These are phyloP conservation scores for Chaitophorus viminalis DNA, from an alignment of 2,888 invertebrate species.

Conservation along the genomic window DNA sequence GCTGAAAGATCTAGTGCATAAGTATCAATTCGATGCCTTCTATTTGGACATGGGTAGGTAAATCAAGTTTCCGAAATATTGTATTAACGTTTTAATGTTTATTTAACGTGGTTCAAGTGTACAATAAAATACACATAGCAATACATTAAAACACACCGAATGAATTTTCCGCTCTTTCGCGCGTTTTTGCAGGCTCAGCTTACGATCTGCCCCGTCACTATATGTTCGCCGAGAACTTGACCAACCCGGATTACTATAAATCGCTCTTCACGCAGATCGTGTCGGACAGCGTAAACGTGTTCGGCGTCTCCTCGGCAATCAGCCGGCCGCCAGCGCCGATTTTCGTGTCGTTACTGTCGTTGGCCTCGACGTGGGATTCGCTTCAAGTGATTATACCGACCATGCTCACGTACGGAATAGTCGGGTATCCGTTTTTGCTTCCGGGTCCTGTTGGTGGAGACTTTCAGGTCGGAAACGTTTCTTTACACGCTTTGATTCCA, in stretches of 20 bases:
- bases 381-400: slow-evolving; percentile 85
- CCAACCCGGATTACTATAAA: slow-evolving; percentile 86
- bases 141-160: background rate
- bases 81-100: background rate
- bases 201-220: slow-evolving; percentile 89
- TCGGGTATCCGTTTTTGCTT: slow-evolving; percentile 92
- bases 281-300: slow-evolving; percentile 70
- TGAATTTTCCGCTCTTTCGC: background rate
- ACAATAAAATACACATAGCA: too few species aligned
- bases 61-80: background rate
- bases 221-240: slow-evolving; percentile 75
- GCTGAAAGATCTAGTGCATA: slow-evolving; percentile 76
- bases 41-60: slow-evolving; percentile 78
- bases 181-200: slow-evolving; percentile 70
- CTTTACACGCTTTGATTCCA: slow-evolving; percentile 20
- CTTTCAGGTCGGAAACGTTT: slow-evolving; percentile 73
- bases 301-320: slow-evolving; percentile 86
- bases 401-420: slow-evolving; percentile 85
- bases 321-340: slow-evolving; percentile 84
- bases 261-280: slow-evolving; percentile 75
- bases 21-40: slow-evolving; percentile 85
- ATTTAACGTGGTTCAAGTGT: too few species aligned
- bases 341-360: slow-evolving; percentile 86
- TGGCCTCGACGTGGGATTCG: slow-evolving; percentile 89
- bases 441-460: slow-evolving; percentile 95